Evolutionary conservation across 2,797 vertebrate species (phyloP).

Genomic region (Myripristis murdjan): DNA sequence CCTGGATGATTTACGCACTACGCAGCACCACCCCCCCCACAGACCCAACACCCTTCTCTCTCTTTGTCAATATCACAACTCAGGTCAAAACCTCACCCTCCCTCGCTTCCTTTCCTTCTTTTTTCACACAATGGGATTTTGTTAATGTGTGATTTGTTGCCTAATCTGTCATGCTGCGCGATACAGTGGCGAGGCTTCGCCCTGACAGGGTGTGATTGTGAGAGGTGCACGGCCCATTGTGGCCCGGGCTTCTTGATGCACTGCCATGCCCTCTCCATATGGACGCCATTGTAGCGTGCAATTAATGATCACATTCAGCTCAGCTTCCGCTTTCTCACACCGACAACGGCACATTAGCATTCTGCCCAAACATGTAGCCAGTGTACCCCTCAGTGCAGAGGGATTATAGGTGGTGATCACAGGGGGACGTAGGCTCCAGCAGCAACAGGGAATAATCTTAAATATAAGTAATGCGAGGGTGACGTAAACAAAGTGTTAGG

Average conservation of each 20-base stretch:
- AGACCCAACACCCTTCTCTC: slow-evolving; percentile 1
- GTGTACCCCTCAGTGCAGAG: slow-evolving; percentile 8
- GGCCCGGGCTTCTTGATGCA: slow-evolving; percentile 56
- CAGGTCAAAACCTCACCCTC: slow-evolving; percentile 32
- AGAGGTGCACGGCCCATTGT: slow-evolving; percentile 68
- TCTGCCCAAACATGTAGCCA: slow-evolving; percentile 36
- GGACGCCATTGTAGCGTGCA: slow-evolving; percentile 62
- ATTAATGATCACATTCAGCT: slow-evolving; percentile 74
- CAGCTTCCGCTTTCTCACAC: slow-evolving; percentile 72
- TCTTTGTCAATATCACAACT: neutral
- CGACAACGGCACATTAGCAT: slow-evolving; percentile 69
- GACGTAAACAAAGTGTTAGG: neutral
- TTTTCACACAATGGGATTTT: slow-evolving; percentile 68
- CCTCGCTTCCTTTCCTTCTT: slow-evolving; percentile 44
- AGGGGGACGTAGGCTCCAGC: neutral
- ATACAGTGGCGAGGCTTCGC: slow-evolving; percentile 31
- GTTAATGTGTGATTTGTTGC: slow-evolving; percentile 66
- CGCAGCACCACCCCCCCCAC: slow-evolving; percentile 37
- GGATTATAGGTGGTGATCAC: slow-evolving; percentile 41
- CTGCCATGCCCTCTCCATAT: slow-evolving; percentile 61
- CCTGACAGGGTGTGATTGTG: slow-evolving; percentile 39
- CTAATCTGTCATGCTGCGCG: slow-evolving; percentile 54
- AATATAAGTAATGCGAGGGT: neutral
- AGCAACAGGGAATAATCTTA: too few species aligned
- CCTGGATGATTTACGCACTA: slow-evolving; percentile 71